Evolutionary conservation across 2,888 invertebrate genomes (phyloP), one percentile per base, ranked within the genome.

Genomic region (Microchrysa polita): DNA sequence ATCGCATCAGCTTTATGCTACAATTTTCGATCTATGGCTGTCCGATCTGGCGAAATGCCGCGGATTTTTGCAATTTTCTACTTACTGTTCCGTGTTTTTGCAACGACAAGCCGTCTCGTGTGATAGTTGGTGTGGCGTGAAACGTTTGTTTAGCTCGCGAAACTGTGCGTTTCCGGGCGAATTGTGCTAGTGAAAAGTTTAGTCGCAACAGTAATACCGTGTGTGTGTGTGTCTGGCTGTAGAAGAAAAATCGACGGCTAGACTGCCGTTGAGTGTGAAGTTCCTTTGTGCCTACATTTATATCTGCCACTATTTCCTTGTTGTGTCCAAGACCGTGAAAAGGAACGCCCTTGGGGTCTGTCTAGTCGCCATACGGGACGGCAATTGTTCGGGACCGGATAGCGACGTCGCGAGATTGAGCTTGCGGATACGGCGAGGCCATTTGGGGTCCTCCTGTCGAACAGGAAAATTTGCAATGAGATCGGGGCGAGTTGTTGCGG

Each of bases 11-110:
- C 55, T 1, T 23, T 22, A 22, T 16, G 18, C 60, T 53, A 53
- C 27, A 67, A 48, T 67, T 67, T 67, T 67, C 67, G 67, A 67
- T 67, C 55, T 53, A 67, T 67, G 53, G 27, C 53, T 53, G 67
- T 34, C 55, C 34, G 52, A 23, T 53, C 34, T 67, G 27, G 67
- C 55, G 67, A 67, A 53, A 53, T 67, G 53, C 44, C 53, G 67
- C 65, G 65, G 42, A 48, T 48, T 48, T 65, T 14, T 20, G 23
- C 16, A 16, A 18, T 67, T 67, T 67, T 67, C 55, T 55, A 14
- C 44, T 67, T 34, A 53, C 53, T 55, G 53, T 53, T 67, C 53
- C 53, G 53, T 52, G 20, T 67, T 34, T 52, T 48, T 67, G 18
- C 55, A n/a, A 5, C 10, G 12, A n/a, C 10, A 10, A 20, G 22